Percentiles rank a stretch among this genome's conserved stretches.
Evolutionary conservation across 2,888 invertebrate genomes (phyloP).

Genomic region (Trilocha varians): DNA sequence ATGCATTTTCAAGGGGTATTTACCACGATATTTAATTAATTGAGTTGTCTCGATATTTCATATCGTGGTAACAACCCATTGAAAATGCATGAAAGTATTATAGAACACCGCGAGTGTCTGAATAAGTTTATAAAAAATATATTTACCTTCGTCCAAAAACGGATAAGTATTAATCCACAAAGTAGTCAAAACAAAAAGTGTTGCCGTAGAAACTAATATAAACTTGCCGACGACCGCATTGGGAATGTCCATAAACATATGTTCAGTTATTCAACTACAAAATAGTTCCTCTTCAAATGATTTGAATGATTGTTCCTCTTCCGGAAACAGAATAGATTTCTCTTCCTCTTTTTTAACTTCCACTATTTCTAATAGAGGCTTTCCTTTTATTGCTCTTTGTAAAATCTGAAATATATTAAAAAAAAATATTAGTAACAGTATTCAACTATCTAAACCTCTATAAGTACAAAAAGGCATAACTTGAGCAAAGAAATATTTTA

Average conservation of each 20-base stretch:
- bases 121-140: too few species aligned
- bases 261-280: slow-evolving; percentile 40
- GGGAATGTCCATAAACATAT: slow-evolving; percentile 62
- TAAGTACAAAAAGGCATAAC: too few species aligned
- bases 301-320: slow-evolving; percentile 72
- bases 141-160: slow-evolving; percentile 75
- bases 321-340: slow-evolving; percentile 76
- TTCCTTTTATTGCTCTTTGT: slow-evolving; percentile 68
- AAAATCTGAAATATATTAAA: slow-evolving; percentile 75
- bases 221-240: slow-evolving; percentile 75
- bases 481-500: too few species aligned
- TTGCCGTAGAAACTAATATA: slow-evolving; percentile 65
- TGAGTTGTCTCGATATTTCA: too few species aligned
- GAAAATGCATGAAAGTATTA: too few species aligned
- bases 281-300: slow-evolving; percentile 78
- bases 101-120: too few species aligned
- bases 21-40: too few species aligned
- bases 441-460: too few species aligned
- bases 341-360: slow-evolving; percentile 55
- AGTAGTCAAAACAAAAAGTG: slow-evolving; percentile 72
- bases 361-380: slow-evolving; percentile 47
- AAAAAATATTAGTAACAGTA: too few species aligned
- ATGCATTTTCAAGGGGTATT: too few species aligned
- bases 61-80: too few species aligned
- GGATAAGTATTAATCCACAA: slow-evolving; percentile 80